Base-by-base conservation (phyloP, 2,888 invertebrate species). In the Lasioglossum zephyrum region DNA sequence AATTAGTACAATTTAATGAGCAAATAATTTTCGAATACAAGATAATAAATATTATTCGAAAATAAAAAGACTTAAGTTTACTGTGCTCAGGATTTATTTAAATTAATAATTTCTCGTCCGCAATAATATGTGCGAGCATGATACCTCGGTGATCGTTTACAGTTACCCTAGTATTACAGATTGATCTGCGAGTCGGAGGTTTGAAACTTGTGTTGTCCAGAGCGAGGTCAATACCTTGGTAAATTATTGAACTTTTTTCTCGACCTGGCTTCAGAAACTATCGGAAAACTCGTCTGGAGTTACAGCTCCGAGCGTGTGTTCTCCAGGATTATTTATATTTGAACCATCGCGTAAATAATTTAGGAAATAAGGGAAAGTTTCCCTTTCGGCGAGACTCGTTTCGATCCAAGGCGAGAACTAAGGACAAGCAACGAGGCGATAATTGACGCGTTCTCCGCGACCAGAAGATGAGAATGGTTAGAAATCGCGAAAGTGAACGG, bases 401-500 rank as follows among this genome's bases (percentile, higher is more conserved):
- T 31, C 0, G 49, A 18, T 26, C 26, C 60, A 11, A 60, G 4
- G 26, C 13, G 60, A 60, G 4, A 60, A 13, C 60, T 6, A 13
- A 31, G 63, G 16, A 47, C 16, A 41, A 26, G 73, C 4, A 36
- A 49, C 53, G 74, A 53, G 22, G 36, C 53, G 73, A 18, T 36
- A 36, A 53, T 53, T 39, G 49, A 22, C 57, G 60, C 44, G 63
- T 76, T 76, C 36, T n/a, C 36, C 53, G 31, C 47, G 44, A 53
- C 60, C n/a, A 57, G 79, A 44, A 63, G 69, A 36, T 60, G 63
- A 77, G 73, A 79, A 70, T 57, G 36, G 49, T 60, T 84, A 83
- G 84, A 84, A 84, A 83, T 84, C 70, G 84, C 47, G 84, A 84
- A 84, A 84, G 84, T 75, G 84, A 83, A 84, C 78, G 77, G 77